Conservation (phyloP, 2,888 invertebrate species). For the Carabus problematicus region DNA sequence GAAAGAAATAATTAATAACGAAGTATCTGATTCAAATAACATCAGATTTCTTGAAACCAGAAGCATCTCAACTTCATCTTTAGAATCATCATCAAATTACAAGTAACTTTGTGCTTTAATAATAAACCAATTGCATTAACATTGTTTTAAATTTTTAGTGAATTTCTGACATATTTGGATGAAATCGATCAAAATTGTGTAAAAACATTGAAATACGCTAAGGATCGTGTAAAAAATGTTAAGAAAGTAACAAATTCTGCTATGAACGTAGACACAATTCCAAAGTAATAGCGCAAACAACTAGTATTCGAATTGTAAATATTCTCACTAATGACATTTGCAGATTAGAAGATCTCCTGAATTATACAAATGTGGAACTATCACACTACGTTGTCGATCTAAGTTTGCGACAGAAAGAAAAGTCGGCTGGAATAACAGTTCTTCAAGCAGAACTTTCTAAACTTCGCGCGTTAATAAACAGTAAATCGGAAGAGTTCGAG, state of each 20-base stretch:
- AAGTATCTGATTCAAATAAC: conserved; percentile 44
- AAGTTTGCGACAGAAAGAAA: conserved; percentile 67
- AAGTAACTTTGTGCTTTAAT: conserved; percentile 46
- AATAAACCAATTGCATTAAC: conserved; percentile 6
- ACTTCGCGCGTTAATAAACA: conserved; percentile 62
- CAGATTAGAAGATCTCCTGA: conserved; percentile 65
- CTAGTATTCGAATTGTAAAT: conserved; percentile 2
- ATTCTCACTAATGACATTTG: conserved; percentile 33
- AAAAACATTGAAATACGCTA: conserved; percentile 52
- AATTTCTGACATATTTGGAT: conserved; percentile 71
- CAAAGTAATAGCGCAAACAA: conserved; percentile 52
- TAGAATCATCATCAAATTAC: conserved; percentile 47
- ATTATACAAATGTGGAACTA: conserved; percentile 66
- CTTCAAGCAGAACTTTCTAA: conserved; percentile 68
- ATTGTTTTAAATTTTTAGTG: conserved; percentile 59
- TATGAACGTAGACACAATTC: conserved; percentile 54
- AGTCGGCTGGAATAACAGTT: conserved; percentile 65
- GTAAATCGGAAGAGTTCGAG: conserved; percentile 57
- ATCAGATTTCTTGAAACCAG: conserved; percentile 27
- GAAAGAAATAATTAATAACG: conserved; percentile 52
- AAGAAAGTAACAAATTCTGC: conserved; percentile 50
- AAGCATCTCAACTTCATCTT: conserved; percentile 41
- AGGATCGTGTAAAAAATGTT: conserved; percentile 51
- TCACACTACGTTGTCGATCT: conserved; percentile 69
- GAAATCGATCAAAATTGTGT: conserved; percentile 64